Percentiles rank a stretch among this genome's conserved stretches.
These are phyloP conservation scores for Hiodon alosoides DNA, from an alignment of 2,113 vertebrate species.

Conservation along the genomic window DNA sequence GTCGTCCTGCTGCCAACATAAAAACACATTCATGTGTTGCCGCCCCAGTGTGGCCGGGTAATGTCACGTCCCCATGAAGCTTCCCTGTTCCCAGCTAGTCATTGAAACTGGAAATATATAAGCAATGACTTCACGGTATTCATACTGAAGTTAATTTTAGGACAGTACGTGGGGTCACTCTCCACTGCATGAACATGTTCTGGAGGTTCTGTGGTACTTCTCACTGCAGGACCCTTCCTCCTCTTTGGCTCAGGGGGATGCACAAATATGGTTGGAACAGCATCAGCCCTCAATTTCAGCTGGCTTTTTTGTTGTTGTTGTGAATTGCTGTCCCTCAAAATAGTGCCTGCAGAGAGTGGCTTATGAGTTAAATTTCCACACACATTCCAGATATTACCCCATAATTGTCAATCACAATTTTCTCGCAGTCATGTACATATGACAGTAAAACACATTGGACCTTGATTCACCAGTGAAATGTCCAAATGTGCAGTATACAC, in stretches of 20 bases:
- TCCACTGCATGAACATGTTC: conserved; percentile 8
- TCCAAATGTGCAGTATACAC: conserved; percentile 15
- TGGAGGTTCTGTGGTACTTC: neutral
- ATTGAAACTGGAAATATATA: too few relatives aligned
- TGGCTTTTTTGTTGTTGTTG: conserved; percentile 12
- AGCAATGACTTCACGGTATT: too few relatives aligned
- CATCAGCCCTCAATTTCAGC: conserved; percentile 1
- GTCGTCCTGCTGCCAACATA: conserved; percentile 18
- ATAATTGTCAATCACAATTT: conserved; percentile 24
- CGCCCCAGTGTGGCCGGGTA: conserved; percentile 13
- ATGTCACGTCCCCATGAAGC: conserved; percentile 4
- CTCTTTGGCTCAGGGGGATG: conserved; percentile 5
- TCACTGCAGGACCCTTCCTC: conserved; percentile 13
- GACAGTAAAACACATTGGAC: conserved; percentile 11
- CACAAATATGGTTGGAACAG: conserved; percentile 13
- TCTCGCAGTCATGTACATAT: conserved; percentile 10
- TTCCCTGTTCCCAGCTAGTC: too few relatives aligned
- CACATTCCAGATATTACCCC: conserved; percentile 18
- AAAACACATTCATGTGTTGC: conserved; percentile 20
- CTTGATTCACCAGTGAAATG: conserved; percentile 16
- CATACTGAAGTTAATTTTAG: conserved; percentile 9
- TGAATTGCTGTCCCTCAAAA: conserved; percentile 21
- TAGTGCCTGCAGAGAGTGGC: conserved; percentile 11
- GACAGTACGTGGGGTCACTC: conserved; percentile 12
- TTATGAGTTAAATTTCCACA: conserved; percentile 17